Base-by-base conservation (phyloP, 2,888 invertebrate species). In the Ennomos fuscantarius region DNA sequence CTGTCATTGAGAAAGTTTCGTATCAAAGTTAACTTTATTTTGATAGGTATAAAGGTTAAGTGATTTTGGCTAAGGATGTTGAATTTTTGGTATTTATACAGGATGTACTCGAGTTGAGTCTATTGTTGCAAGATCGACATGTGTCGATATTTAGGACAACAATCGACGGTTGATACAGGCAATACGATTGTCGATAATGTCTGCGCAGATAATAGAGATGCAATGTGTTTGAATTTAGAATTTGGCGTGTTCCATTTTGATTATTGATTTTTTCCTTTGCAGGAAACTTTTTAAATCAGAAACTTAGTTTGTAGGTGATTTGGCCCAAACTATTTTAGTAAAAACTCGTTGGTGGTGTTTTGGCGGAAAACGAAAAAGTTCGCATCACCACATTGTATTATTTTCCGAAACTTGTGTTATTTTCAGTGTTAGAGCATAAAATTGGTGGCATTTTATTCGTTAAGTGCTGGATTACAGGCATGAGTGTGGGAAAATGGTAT, bases 91-190 rank as follows among this genome's bases (percentile, higher is more conserved):
- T 65, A 46, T 63, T 55, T 70, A 71, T 75, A 76, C 79, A 82
- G 85, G 86, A 86, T 84, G 84, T 87, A 75, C 79, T 82, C 70
- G 66, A 76, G 67, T 69, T 67, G 63, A 70, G 67, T 55, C 69
- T 70, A 84, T 87, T 86, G 88, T 87, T 78, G 77, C 63, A 65
- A 66, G 73, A 80, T 81, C 83, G 84, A 84, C 86, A 87, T 89
- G 86, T 89, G 89, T 86, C 88, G 84, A 86, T 84, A 83, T 82
- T 82, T 81, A 76, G 75, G 69, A 58, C 69, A 69, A 73, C 74
- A 74, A 73, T 73, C 62, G 65, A 69, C 68, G 58, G 72, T 73
- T 68, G 73, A 71, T 70, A 69, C 69, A 60, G 64, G 63, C 67
- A 65, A 63, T 63, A 55, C 65, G 63, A 72, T 73, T 62, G 66